These are phyloP conservation scores for Megaceryle maxima DNA, from an alignment of 2,113 vertebrate genomes.

Conservation along the genomic window DNA sequence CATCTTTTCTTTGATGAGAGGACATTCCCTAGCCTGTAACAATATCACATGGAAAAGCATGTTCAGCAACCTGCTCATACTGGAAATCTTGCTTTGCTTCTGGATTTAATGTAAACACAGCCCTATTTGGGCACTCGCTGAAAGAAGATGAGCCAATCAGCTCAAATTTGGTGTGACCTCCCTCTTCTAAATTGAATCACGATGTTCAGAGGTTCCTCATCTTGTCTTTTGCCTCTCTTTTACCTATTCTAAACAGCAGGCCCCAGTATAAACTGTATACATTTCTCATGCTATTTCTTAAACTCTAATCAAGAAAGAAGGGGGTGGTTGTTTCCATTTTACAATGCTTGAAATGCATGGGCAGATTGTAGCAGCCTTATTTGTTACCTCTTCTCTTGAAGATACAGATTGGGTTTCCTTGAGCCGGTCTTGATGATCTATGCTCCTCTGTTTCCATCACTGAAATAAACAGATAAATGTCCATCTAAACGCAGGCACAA, in stretches of 20 bases:
- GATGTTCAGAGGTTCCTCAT: neutral
- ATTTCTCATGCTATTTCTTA: neutral
- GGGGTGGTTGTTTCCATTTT: neutral
- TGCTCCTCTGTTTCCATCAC: neutral
- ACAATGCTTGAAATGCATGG: neutral
- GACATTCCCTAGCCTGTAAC: rapidly evolving
- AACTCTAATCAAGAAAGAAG: neutral
- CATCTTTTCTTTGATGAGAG: neutral
- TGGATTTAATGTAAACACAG: neutral
- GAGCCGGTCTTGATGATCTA: neutral
- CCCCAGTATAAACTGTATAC: neutral
- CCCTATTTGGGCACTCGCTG: neutral
- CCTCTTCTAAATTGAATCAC: neutral
- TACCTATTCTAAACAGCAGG: neutral
- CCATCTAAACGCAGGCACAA: neutral
- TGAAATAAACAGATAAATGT: neutral
- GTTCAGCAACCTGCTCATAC: neutral
- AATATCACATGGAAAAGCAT: neutral
- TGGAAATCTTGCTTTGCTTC: neutral
- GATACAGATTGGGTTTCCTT: neutral
- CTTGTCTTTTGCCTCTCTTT: neutral
- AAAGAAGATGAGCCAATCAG: neutral
- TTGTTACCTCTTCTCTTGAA: neutral
- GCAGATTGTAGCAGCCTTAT: neutral
- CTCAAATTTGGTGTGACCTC: neutral